A percentile compares a stretch with the other conserved stretches of the same genome.
Evolutionary conservation across 1,140 invertebrate species (phyloP).

Genomic region (Scaptomyza hsui): DNA sequence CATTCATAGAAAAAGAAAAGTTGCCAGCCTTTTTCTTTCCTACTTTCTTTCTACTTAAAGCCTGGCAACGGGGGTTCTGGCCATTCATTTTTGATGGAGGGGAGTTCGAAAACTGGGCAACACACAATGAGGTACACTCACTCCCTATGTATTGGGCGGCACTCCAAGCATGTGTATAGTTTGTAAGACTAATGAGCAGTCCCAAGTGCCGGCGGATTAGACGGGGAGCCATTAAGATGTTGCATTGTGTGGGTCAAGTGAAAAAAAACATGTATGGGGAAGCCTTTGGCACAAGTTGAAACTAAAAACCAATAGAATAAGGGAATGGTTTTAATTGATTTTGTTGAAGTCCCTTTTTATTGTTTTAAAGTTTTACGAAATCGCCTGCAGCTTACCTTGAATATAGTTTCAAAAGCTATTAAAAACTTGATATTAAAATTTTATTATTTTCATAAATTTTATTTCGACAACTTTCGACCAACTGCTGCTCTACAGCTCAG

Average conservation of each 20-base stretch:
- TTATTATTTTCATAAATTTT: conserved; percentile 12
- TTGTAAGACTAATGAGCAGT: conserved; percentile 54
- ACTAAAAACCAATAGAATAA: conserved; percentile 3
- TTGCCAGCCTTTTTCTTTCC: not conserved
- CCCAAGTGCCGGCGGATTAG: conserved; percentile 22
- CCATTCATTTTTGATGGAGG: not conserved
- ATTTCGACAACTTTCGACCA: conserved; percentile 17
- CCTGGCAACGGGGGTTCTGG: conserved; percentile 1
- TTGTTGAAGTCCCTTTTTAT: not conserved
- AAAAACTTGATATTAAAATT: conserved; percentile 10
- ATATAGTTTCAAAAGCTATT: not conserved
- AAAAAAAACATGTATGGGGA: conserved; percentile 6
- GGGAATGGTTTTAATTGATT: conserved; percentile 15
- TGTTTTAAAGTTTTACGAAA: not conserved
- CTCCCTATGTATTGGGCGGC: conserved; percentile 9
- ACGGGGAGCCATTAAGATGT: conserved; percentile 22
- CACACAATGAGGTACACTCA: conserved; percentile 13
- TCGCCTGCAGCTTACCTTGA: not conserved
- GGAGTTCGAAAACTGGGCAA: conserved; percentile 18
- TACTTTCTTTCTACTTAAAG: conserved; percentile 7
- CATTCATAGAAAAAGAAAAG: conserved; percentile 33
- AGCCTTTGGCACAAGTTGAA: not conserved
- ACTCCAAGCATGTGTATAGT: conserved; percentile 33
- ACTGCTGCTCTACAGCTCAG: conserved; percentile 29
- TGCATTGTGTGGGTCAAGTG: conserved; percentile 1